Evolutionary conservation across 2,113 vertebrate species (phyloP), one percentile per base, ranked within the genome.

Genomic region (Tinamus guttatus): DNA sequence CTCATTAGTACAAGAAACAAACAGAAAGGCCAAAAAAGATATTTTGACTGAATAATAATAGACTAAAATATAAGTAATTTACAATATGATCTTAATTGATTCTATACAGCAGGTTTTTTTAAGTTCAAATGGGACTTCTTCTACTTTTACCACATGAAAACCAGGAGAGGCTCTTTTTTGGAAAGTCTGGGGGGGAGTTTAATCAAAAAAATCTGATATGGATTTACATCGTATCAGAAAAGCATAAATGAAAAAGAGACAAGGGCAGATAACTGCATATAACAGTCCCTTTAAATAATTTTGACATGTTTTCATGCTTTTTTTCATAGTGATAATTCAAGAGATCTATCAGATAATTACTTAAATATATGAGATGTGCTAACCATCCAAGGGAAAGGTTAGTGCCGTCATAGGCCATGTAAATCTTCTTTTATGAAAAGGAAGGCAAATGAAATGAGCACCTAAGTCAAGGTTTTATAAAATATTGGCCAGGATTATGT

Each of bases 341-440:
- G 65, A 83, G 65, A 68, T 60, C 75, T 96, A 90, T 87, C 89
- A 97, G 75, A 96, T 94, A 97, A 97, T 97, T 97, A 81, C 41
- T 69, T 96, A 97, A 97, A 97, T 95, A 94, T 97, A 96, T 97
- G 91, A 97, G 92, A 76, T 93, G 51, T 79, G 81, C 87, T 95
- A 93, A 71, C 64, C 30, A 45, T 89, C 87, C 49, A 96, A 89
- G 85, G 94, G 92, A 97, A 98, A 97, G 94, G 85, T 96, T 97
- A 97, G 83, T 97, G 85, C 90, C 74, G 90, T 96, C 93, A 84
- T 6, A 97, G 83, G 49, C 90, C 1, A 0, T 73, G 60, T 97
- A 97, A 98, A 98, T 98, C 97, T 98, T 97, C 86, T 93, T 97
- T 97, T 96, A 97, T 97, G 95, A 97, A 97, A 97, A 97, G 64